Evolutionary conservation across 2,888 invertebrate species (phyloP).

Genomic region (Pyrochroa serraticornis): DNA sequence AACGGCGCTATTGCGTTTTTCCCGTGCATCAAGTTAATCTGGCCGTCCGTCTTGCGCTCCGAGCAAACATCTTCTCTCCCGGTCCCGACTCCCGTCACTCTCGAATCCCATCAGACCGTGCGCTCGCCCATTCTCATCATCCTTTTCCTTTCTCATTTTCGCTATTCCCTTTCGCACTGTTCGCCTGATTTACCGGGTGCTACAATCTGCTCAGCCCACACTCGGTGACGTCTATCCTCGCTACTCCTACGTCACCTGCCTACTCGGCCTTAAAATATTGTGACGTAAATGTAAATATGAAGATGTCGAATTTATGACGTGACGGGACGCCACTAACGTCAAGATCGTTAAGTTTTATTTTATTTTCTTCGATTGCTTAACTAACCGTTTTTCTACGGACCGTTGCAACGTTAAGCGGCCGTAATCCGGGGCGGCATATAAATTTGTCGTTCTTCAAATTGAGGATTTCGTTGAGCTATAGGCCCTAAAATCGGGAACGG

Average conservation of each 20-base stretch:
- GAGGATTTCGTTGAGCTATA: no score
- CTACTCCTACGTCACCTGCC: slow-evolving; percentile 37
- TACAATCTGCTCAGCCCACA: slow-evolving; percentile 43
- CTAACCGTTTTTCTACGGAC: no score
- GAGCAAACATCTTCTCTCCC: slow-evolving; percentile 36
- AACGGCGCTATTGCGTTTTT: slow-evolving; percentile 29
- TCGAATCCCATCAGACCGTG: slow-evolving; percentile 36
- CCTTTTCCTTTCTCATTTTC: slow-evolving; percentile 44
- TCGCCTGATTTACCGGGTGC: slow-evolving; percentile 46
- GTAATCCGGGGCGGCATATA: no score
- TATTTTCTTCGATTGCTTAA: no score
- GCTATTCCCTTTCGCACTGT: slow-evolving; percentile 42
- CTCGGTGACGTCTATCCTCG: slow-evolving; percentile 31
- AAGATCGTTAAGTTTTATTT: slow-evolving; percentile 1
- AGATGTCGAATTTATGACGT: slow-evolving; percentile 29
- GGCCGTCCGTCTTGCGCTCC: slow-evolving; percentile 36
- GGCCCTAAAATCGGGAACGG: no score
- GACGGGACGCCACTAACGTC: neutral
- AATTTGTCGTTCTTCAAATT: no score
- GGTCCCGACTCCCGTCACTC: slow-evolving; percentile 24
- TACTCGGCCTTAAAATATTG: slow-evolving; percentile 33
- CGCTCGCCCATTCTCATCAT: slow-evolving; percentile 41
- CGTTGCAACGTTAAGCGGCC: no score
- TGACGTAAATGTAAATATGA: slow-evolving; percentile 41
- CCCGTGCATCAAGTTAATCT: slow-evolving; percentile 38